These are phyloP conservation scores for Myxocyprinus asiaticus DNA, from an alignment of 2,113 vertebrate species.

Conservation along the genomic window DNA sequence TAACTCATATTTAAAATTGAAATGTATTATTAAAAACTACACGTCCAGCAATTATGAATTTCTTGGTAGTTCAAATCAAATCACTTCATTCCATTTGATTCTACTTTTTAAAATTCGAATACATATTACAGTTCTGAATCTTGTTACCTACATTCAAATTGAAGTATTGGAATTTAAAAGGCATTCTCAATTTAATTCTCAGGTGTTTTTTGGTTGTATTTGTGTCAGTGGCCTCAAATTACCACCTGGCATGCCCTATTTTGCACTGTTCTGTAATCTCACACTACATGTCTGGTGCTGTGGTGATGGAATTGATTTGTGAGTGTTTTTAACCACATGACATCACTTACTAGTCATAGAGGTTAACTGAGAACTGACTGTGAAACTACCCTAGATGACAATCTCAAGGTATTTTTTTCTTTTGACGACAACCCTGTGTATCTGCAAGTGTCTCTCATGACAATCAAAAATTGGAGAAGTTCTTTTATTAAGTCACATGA, in stretches of 20 bases:
- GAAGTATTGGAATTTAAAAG: no score
- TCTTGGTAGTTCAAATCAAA: no score
- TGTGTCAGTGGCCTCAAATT: not conserved
- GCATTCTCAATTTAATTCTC: no score
- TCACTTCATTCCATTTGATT: no score
- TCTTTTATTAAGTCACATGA: not conserved
- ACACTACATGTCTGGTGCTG: conserved; percentile 10
- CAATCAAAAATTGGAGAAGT: not conserved
- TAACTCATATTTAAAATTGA: no score
- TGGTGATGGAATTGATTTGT: conserved; percentile 7
- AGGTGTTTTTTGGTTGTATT: not conserved
- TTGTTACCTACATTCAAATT: no score
- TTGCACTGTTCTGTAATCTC: not conserved
- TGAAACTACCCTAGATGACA: not conserved
- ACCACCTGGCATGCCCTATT: not conserved
- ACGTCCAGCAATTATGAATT: no score
- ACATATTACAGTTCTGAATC: no score
- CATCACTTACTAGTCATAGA: not conserved
- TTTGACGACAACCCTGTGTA: not conserved
- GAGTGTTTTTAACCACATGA: not conserved
- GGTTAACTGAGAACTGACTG: not conserved
- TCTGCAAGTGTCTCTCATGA: not conserved
- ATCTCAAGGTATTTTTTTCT: not conserved
- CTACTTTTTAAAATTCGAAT: no score
- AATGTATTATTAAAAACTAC: no score